Base-by-base conservation (phyloP, 2,797 vertebrate genomes). In the Acanthiza pusilla region DNA sequence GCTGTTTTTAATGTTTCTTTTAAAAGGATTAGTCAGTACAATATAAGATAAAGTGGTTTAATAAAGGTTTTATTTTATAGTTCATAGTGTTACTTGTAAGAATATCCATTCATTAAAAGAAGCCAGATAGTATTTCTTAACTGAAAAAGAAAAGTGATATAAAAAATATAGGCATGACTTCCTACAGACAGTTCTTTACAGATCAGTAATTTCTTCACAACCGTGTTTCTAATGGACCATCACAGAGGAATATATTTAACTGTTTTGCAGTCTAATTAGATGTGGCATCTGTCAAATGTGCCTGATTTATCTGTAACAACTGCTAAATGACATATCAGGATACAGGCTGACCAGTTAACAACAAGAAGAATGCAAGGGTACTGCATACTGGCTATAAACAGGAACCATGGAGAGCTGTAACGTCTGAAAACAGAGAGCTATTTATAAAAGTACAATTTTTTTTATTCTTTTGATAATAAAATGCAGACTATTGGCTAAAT, bases 231-330 rank as follows among this genome's bases (percentile, higher is more conserved):
- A 91, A 96, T 89, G 54, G 94, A 43, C 87, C 10, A 72, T 77
- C 85, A 78, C 88, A 68, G 71, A 94, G 79, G 78, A 61, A 89
- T 89, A 54, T 40, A 29, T 82, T 89, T 92, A 95, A 91, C 42
- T 43, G 50, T 86, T 85, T 96, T 74, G 77, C 11, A 38, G 70
- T 79, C 70, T 97, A 96, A 97, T 96, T 92, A 87, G 85, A 96
- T 0, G 22, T 94, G 95, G 38, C 97, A 96, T 94, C 89, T 96
- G 80, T 91, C 65, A 85, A 96, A 92, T 1, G 7, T 91, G 79
- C 27, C 22, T 75, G 51, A 93, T 91, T 86, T 91, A 88, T 57
- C 67, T 88, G 63, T 82, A 91, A 78, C 14, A 78, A 94, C 55
- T 68, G 27, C 57, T 79, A 62, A 65, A 91, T 45, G 71, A 13